phyloP scores from a whole-genome alignment of 2,797 vertebrate species.

The Mus minutoides region DNA sequence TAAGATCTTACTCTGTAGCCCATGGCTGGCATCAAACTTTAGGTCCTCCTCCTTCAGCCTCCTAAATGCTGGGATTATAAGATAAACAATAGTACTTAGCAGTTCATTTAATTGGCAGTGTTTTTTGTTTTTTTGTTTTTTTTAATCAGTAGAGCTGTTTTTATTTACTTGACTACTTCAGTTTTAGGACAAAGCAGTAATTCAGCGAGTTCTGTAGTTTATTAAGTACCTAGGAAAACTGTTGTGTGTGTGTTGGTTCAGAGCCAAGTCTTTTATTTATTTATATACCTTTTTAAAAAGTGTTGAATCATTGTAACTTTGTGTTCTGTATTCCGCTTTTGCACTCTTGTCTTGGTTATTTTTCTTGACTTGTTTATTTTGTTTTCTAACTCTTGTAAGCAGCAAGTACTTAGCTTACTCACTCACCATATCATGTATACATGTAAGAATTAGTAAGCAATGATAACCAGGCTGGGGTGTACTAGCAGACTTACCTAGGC shows the following conservation, averaged over 20 bases:
- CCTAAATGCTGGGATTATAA: background rate
- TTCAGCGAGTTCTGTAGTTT: slow-evolving; percentile 24
- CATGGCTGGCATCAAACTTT: background rate
- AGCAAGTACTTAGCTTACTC: background rate
- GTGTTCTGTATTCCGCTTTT: background rate
- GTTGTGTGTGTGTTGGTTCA: slow-evolving; percentile 24
- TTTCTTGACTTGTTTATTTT: slow-evolving; percentile 50
- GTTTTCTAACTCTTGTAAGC: background rate
- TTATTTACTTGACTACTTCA: slow-evolving; percentile 41
- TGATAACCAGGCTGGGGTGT: background rate
- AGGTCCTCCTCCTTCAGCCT: background rate
- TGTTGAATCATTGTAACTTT: background rate
- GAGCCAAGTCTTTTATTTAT: slow-evolving; percentile 39
- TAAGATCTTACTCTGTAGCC: background rate
- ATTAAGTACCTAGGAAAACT: slow-evolving; percentile 26
- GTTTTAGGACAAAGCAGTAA: slow-evolving; percentile 43
- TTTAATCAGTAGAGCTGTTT: slow-evolving; percentile 20
- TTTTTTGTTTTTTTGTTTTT: slow-evolving; percentile 38
- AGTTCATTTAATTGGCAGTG: background rate
- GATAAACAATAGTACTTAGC: background rate
- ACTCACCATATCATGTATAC: background rate
- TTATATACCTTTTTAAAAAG: slow-evolving; percentile 8
- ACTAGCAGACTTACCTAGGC: background rate
- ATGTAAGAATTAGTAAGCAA: background rate
- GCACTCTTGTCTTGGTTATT: slow-evolving; percentile 3